phyloP scores from a whole-genome alignment of 2,113 vertebrate species.

The Talpa occidentalis region DNA sequence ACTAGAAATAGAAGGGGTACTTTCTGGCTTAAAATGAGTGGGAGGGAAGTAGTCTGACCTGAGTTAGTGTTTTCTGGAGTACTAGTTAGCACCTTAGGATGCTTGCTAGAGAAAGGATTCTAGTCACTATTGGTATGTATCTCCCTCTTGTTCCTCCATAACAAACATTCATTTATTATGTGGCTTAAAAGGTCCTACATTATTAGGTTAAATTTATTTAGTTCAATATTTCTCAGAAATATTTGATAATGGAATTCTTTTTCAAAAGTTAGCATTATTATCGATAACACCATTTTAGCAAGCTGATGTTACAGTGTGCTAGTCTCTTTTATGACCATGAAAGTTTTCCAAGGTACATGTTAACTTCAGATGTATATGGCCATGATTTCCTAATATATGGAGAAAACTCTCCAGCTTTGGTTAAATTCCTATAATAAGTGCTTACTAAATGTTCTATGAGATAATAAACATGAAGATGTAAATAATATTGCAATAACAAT shows the following conservation, averaged over 20 bases:
- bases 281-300: background rate
- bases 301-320: background rate
- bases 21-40: background rate
- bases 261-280: background rate
- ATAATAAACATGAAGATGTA: background rate
- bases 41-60: background rate
- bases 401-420: background rate
- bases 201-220: slow-evolving; percentile 32
- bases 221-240: slow-evolving; percentile 17
- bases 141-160: background rate
- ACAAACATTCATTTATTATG: background rate
- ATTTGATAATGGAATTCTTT: background rate
- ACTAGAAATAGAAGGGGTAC: background rate
- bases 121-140: background rate
- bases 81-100: background rate
- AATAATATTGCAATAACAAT: background rate
- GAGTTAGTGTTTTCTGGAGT: background rate
- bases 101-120: background rate
- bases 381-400: background rate
- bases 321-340: background rate
- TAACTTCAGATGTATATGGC: background rate
- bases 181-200: background rate
- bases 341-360: background rate
- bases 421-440: background rate
- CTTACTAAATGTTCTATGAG: background rate